These are phyloP conservation scores for Odontothrips loti DNA, from an alignment of 2,888 invertebrate species.

Conservation along the genomic window DNA sequence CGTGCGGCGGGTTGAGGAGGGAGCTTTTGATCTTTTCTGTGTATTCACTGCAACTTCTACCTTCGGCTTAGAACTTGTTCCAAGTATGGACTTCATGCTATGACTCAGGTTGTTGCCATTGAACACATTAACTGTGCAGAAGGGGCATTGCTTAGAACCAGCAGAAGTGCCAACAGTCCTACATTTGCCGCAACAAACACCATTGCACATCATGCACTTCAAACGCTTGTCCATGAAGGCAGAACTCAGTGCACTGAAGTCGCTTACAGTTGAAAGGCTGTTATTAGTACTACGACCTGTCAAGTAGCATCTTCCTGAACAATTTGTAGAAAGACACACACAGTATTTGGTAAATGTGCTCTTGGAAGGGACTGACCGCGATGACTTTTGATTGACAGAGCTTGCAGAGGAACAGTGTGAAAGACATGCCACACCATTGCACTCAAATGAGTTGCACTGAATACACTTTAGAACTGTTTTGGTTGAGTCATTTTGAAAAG, in stretches of 20 bases:
- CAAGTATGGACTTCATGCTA: background rate
- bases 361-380: no score
- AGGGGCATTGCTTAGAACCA: background rate
- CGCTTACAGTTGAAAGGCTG: background rate
- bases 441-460: background rate
- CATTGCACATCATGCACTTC: background rate
- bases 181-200: background rate
- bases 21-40: background rate
- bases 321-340: background rate
- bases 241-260: background rate
- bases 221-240: background rate
- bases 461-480: background rate
- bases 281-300: background rate
- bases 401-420: background rate
- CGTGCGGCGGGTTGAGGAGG: background rate
- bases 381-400: background rate
- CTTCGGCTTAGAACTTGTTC: conserved; percentile 1
- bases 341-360: no score
- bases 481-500: background rate
- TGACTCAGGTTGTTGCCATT: background rate
- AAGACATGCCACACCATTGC: background rate
- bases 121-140: background rate
- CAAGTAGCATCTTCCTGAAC: background rate
- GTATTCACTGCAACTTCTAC: background rate
- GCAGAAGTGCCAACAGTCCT: background rate